Conservation (phyloP, 2,888 invertebrate species). For the Alviniconcha strummeri region DNA sequence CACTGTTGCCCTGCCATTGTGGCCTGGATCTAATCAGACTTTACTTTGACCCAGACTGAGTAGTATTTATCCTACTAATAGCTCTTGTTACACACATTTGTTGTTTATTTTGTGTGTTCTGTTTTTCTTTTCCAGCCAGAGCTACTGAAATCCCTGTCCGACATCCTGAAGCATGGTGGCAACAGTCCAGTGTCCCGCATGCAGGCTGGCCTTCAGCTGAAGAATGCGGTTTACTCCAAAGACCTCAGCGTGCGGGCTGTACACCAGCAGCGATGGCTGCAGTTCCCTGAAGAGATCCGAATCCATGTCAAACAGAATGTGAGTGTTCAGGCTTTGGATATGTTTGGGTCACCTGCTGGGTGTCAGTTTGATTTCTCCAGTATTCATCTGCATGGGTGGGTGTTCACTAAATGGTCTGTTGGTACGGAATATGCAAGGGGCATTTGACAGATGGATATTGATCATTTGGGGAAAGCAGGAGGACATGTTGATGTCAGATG, state of each 20-base stretch:
- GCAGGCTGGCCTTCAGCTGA: conserved; percentile 98
- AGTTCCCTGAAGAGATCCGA: conserved; percentile 89
- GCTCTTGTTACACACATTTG: neutral
- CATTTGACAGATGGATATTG: no score
- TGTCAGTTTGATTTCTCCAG: no score
- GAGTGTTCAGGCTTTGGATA: conserved; percentile 71
- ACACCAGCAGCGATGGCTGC: conserved; percentile 95
- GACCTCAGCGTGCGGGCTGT: conserved; percentile 86
- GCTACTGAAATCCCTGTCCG: conserved; percentile 94
- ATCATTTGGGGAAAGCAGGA: no score
- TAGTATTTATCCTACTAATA: neutral
- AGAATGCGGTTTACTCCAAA: conserved; percentile 98
- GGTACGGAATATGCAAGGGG: no score
- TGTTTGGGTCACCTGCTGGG: no score
- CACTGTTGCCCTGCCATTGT: no score
- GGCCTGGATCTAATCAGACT: no score
- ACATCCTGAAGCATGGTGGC: conserved; percentile 90
- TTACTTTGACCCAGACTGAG: neutral
- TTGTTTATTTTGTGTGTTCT: neutral
- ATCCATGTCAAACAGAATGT: conserved; percentile 96
- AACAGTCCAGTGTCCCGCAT: conserved; percentile 96
- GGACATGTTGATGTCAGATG: no score
- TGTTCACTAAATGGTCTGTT: no score
- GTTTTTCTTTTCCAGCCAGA: conserved; percentile 79
- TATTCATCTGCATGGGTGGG: no score